Evolutionary conservation across 1,140 invertebrate species (phyloP).

Genomic region (Drosophila seguyi): DNA sequence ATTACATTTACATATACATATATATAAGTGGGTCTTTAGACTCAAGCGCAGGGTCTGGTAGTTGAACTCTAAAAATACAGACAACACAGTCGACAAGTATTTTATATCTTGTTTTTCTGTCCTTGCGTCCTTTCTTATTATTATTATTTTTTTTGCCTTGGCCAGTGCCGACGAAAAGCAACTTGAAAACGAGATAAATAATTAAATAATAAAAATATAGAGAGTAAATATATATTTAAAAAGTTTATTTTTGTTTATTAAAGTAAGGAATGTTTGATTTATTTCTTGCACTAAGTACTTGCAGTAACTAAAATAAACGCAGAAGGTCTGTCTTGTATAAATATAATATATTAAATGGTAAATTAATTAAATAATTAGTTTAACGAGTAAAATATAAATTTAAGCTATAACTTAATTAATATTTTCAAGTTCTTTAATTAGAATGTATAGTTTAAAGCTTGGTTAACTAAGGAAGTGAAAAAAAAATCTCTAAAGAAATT

Average conservation of each 20-base stretch:
- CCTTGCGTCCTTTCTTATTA: slow-evolving; percentile 11
- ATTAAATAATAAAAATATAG: background rate
- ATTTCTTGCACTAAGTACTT: background rate
- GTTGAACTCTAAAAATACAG: slow-evolving; percentile 75
- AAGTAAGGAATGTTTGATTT: background rate
- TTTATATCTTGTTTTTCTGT: slow-evolving; percentile 25
- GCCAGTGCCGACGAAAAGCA: slow-evolving; percentile 3
- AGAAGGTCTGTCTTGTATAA: background rate
- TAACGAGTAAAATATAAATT: background rate
- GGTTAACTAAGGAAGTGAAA: no score
- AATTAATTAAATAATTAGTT: background rate
- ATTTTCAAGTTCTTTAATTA: no score
- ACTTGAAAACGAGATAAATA: background rate
- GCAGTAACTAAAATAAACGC: background rate
- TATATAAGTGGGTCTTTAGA: slow-evolving; percentile 57
- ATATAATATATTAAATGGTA: background rate
- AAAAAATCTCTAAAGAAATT: background rate
- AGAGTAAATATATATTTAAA: no score
- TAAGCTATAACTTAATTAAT: no score
- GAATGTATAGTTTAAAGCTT: background rate
- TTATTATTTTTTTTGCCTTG: slow-evolving; percentile 10
- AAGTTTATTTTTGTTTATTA: no score
- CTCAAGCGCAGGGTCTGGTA: slow-evolving; percentile 54
- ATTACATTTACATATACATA: slow-evolving; percentile 39
- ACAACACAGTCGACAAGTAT: slow-evolving; percentile 47